Conservation (phyloP, 2,113 vertebrate genomes). For the Boleophthalmus pectinirostris region DNA sequence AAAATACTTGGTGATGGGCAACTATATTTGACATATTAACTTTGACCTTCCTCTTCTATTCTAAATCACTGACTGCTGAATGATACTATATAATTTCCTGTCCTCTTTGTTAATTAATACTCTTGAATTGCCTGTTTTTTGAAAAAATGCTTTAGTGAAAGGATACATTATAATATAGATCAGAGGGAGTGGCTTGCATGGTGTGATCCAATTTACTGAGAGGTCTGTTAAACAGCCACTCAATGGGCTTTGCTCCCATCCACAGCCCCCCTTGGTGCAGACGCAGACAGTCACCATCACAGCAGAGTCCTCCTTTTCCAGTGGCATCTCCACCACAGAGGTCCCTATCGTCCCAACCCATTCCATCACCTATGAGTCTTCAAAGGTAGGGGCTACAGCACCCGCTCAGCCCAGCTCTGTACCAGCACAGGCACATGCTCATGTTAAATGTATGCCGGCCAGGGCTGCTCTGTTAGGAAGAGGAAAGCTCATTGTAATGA, state of each 20-base stretch:
- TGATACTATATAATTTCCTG: slow-evolving; percentile 1
- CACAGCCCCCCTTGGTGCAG: slow-evolving; percentile 92
- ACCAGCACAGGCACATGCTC: slow-evolving; percentile 10
- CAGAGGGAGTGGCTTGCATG: slow-evolving; percentile 31
- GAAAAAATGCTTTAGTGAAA: slow-evolving; percentile 19
- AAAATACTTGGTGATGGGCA: slow-evolving; percentile 53
- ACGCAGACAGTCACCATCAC: slow-evolving; percentile 94
- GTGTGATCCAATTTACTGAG: slow-evolving; percentile 44
- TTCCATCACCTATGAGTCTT: slow-evolving; percentile 91
- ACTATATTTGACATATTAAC: slow-evolving; percentile 16
- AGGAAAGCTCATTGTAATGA: neutral
- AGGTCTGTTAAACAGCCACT: slow-evolving; percentile 55
- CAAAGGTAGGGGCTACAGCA: slow-evolving; percentile 82
- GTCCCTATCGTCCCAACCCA: slow-evolving; percentile 92
- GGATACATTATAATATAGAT: slow-evolving; percentile 6
- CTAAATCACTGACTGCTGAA: slow-evolving; percentile 19
- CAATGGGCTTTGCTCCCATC: slow-evolving; percentile 70
- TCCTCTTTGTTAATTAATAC: slow-evolving; percentile 6
- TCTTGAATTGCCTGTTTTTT: slow-evolving; percentile 13
- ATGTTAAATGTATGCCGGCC: slow-evolving; percentile 10
- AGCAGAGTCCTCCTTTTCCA: slow-evolving; percentile 81
- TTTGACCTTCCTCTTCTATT: slow-evolving; percentile 25
- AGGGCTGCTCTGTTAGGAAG: slow-evolving; percentile 18
- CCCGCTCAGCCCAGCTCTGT: slow-evolving; percentile 53
- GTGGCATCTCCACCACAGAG: slow-evolving; percentile 89